These are phyloP conservation scores for Monochamus saltuarius DNA, from an alignment of 1,140 invertebrate genomes.

Conservation along the genomic window DNA sequence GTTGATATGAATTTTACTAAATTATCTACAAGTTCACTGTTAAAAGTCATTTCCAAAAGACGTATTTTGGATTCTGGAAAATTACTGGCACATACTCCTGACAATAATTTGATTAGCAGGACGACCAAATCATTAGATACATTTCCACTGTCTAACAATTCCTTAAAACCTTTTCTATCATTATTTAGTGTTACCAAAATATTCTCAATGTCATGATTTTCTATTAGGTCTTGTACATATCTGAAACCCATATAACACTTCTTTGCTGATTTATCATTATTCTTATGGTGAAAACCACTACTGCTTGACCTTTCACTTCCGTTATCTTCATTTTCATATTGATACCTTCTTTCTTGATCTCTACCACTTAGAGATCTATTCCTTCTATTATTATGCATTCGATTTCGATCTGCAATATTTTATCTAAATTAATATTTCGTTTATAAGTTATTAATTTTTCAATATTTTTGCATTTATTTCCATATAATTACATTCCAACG, in stretches of 20 bases:
- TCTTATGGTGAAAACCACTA: no score
- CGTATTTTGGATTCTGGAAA: constrained; percentile 23
- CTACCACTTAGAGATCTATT: no score
- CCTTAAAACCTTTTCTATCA: constrained; percentile 22
- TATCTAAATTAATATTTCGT: no score
- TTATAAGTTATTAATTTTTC: no score
- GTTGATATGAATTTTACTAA: constrained; percentile 22
- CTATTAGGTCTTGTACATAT: constrained; percentile 17
- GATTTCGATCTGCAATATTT: no score
- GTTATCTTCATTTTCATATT: no score
- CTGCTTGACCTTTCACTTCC: no score
- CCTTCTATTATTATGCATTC: no score
- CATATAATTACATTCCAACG: no score
- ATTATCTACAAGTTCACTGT: constrained; percentile 23
- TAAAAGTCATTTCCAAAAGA: constrained; percentile 18
- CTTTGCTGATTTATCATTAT: no score
- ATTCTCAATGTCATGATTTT: constrained; percentile 22
- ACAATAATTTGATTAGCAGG: constrained; percentile 27
- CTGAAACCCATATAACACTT: constrained; percentile 15
- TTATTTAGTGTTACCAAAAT: constrained; percentile 28
- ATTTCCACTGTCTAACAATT: constrained; percentile 23
- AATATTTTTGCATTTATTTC: no score
- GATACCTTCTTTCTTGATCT: no score
- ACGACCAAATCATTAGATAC: constrained; percentile 27
- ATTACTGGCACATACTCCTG: constrained; percentile 17